Evolutionary conservation across 2,888 invertebrate genomes (phyloP), one percentile per base, ranked within the genome.

Genomic region (Trachelus tabidus): DNA sequence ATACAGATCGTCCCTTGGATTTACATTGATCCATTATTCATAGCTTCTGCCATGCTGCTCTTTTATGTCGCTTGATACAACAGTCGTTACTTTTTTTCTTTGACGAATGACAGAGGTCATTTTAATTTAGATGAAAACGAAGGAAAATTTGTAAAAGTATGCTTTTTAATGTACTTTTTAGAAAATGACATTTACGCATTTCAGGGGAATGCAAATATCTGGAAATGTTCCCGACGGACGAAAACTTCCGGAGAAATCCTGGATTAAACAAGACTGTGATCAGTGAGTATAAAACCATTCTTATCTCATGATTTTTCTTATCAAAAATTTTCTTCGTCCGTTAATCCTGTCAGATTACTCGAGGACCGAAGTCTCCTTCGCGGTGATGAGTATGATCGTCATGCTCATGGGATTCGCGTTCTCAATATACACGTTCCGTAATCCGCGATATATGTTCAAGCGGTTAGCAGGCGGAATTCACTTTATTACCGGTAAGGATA

Each of bases 361-460:
- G 76, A 93, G 97, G 77, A 96, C 97, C 9, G 96, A 96, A 92
- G 95, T 96, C 56, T 96, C 96, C 0, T 97, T 97, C 89, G 96
- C 96, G 73, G 94, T 97, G 83, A 97, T 97, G 87, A 96, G 96
- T 81, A 90, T 97, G 78, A 94, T 96, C 83, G 94, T 97, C 71
- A 97, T 97, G 95, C 91, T 95, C 73, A 94, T 97, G 94, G 96
- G 96, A 0, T 95, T 96, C 76, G 94, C 95, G 2, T 97, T 97
- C 91, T 96, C 97, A 11, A 93, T 95, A 82, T 97, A 97, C 90
- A 97, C 97, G 30, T 96, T 97, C 90, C 93, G 94, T 83, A 96
- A 97, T 89, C 96, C 97, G 4, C 94, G 97, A 6, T 97, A 97
- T 90, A 97, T 96, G 95, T 97, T 97, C 92, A 97, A 97, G 90